These are phyloP conservation scores for Nomada flava DNA, from an alignment of 2,888 invertebrate species.

Conservation along the genomic window DNA sequence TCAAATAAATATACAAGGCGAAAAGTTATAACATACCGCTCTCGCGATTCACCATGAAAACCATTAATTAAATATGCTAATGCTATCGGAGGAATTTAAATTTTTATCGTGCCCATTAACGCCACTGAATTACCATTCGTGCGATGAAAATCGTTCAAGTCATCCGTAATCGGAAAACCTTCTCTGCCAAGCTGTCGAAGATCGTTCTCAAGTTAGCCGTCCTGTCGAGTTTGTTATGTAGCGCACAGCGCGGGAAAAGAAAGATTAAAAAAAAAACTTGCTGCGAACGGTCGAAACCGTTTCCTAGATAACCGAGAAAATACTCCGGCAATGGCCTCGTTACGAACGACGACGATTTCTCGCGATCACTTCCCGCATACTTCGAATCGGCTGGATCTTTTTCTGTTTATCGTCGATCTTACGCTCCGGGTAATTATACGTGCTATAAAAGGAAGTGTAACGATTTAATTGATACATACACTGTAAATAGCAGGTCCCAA, in stretches of 20 bases:
- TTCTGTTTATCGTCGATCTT: constrained; percentile 3
- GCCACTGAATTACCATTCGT: not conserved
- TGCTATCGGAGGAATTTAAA: not conserved
- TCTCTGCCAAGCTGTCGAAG: not conserved
- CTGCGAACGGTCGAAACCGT: constrained; percentile 50
- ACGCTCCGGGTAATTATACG: constrained; percentile 9
- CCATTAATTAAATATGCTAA: no score
- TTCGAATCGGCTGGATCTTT: constrained; percentile 63
- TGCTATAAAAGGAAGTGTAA: constrained; percentile 22
- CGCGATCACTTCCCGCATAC: constrained; percentile 68
- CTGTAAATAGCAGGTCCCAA: not conserved
- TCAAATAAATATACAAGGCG: no score
- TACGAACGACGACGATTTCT: constrained; percentile 67
- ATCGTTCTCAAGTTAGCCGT: constrained; percentile 8
- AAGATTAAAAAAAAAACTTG: constrained; percentile 29
- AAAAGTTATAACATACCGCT: no score
- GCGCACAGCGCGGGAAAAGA: constrained; percentile 30
- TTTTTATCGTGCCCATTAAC: not conserved
- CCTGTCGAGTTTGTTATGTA: constrained; percentile 45
- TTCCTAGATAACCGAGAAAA: constrained; percentile 70
- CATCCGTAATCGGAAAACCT: not conserved
- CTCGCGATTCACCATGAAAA: no score
- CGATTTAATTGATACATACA: constrained; percentile 10
- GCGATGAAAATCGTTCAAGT: not conserved
- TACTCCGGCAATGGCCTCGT: constrained; percentile 68